Conservation (phyloP, 2,888 invertebrate species). For the Dryobotodes eremita region DNA sequence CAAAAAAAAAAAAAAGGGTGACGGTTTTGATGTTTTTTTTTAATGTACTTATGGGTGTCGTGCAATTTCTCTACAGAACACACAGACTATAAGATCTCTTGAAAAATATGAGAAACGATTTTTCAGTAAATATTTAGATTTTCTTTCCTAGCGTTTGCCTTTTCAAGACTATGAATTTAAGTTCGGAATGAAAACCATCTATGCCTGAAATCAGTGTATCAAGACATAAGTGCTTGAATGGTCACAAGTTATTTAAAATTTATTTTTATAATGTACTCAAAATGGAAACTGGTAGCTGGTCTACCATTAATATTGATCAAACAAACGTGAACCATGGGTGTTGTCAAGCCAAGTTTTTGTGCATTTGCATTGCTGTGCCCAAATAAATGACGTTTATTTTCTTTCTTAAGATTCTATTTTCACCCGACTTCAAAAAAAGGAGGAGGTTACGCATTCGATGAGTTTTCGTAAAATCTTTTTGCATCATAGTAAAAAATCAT, state of each 20-base stretch:
- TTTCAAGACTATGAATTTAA: background rate
- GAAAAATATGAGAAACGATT: background rate
- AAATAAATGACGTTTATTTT: constrained; percentile 23
- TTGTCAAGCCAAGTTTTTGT: background rate
- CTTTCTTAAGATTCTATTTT: background rate
- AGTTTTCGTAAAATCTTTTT: background rate
- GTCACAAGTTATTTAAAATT: background rate
- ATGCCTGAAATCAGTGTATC: background rate
- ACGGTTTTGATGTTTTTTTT: no score
- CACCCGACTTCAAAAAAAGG: background rate
- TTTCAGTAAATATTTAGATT: background rate
- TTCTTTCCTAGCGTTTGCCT: background rate
- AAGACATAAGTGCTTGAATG: background rate
- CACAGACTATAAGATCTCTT: background rate
- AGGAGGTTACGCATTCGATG: background rate
- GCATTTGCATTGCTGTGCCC: constrained; percentile 37
- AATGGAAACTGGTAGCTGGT: constrained; percentile 6
- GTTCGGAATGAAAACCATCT: background rate
- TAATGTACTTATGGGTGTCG: background rate
- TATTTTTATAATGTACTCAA: background rate
- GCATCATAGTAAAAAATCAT: background rate
- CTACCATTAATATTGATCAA: background rate
- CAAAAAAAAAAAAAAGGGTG: no score
- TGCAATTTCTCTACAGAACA: constrained; percentile 3
- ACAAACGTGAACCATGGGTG: background rate